These are phyloP conservation scores for Dasyurus viverrinus DNA, from an alignment of 2,113 vertebrate species.

Conservation along the genomic window DNA sequence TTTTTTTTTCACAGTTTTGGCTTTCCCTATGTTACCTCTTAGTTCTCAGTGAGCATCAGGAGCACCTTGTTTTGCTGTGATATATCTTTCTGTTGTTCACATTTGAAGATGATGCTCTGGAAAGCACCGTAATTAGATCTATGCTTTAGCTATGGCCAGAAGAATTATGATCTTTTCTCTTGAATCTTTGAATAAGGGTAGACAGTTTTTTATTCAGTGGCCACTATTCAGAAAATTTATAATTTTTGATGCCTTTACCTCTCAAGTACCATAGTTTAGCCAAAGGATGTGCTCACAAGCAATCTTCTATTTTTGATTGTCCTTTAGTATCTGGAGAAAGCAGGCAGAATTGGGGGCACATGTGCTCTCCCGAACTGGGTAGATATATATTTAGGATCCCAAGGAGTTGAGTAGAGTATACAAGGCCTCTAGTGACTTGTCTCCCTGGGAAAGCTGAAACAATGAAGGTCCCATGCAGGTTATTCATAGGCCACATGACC, in stretches of 20 bases:
- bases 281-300: neutral
- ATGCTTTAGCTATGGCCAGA: neutral
- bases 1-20: conserved; percentile 49
- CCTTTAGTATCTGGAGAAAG: neutral
- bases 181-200: neutral
- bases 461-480: neutral
- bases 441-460: neutral
- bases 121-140: neutral
- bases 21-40: conserved; percentile 5
- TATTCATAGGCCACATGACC: neutral
- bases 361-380: neutral
- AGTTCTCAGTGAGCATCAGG: neutral
- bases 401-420: neutral
- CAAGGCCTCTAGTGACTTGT: conserved; percentile 2
- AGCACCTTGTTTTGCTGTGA: neutral
- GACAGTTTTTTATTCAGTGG: neutral
- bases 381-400: neutral
- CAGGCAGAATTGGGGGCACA: neutral
- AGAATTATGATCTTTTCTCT: neutral
- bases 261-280: neutral
- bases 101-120: neutral
- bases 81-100: neutral
- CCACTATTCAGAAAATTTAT: neutral
- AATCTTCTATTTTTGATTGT: neutral
- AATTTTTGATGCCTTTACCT: neutral